Evolutionary conservation across 2,797 vertebrate genomes (phyloP).

Genomic region (Spea hammondii): DNA sequence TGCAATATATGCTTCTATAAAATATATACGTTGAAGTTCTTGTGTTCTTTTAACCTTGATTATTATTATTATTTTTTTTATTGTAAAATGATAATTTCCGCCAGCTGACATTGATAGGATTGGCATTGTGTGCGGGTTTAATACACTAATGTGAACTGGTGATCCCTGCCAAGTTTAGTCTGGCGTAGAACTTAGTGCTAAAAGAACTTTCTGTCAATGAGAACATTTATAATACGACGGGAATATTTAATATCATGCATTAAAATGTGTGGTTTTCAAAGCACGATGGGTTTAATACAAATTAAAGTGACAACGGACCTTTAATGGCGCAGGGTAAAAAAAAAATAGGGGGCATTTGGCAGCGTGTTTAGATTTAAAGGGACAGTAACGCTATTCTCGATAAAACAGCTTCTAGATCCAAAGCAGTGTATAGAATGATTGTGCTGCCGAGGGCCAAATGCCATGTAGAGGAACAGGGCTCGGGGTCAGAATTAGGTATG

Average conservation of each 20-base stretch:
- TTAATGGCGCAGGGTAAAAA: neutral
- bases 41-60: neutral
- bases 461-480: too few relatives aligned
- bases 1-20: too few relatives aligned
- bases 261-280: neutral
- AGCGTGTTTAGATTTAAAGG: neutral
- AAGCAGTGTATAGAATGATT: too few relatives aligned
- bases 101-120: neutral
- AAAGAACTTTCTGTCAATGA: neutral
- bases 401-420: neutral
- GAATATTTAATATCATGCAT: neutral
- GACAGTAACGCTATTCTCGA: neutral
- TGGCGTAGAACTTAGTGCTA: neutral
- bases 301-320: neutral
- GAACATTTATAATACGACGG: neutral
- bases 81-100: neutral
- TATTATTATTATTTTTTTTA: neutral
- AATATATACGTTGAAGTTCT: neutral
- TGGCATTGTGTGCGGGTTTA: neutral
- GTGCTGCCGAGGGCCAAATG: too few relatives aligned
- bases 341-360: neutral
- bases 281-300: neutral
- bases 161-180: neutral
- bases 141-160: neutral
- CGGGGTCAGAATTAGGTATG: too few relatives aligned